Evolutionary conservation across 2,888 invertebrate species (phyloP), one percentile per base, ranked within the genome.

Genomic region (Chaetogeoica ovagalla): DNA sequence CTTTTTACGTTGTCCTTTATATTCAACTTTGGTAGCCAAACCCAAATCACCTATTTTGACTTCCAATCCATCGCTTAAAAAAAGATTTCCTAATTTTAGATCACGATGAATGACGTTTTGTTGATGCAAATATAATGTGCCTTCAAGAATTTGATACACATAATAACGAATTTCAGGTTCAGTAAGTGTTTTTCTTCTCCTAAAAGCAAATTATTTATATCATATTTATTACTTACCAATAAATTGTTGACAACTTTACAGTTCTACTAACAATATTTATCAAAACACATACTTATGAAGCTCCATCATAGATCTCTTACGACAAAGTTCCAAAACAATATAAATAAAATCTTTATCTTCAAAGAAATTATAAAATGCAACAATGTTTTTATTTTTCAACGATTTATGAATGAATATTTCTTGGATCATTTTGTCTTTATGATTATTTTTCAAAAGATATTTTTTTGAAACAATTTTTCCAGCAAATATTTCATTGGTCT

Each of bases 11-110:
- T 92, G 91, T 85, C 96, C 97, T 85, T 95, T 95, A 87, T 90
- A 95, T 86, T 96, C 95, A 83, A 99, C 91, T 85, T 90, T 91
- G 17, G 99, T 97, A 19, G 99, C 99, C 82, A 99, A 88, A 62
- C 99, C 99, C 88, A 99, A 99, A 87, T 99, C 99, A 79, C 99
- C 99, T 83, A 99, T 96, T 88, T 99, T 99, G 19, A 96, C 93
- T 86, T 93, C 92, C 84, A 97, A 89, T 77, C 95, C 91, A 86
- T 97, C 96, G 86, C 98, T 96, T 55, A 99, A 90, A 87, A 99
- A 99, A 69, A 99, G 89, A 88, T 99, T 99, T 60, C 98, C 99
- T 59, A 99, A 90, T 86, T 99, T 99, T 81, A 99, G 88, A 88
- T 99, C 99, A 70, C 99, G 90, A 87, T 99, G 99, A 85, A 99